Percentiles rank a stretch among this genome's conserved stretches.
phyloP scores from a whole-genome alignment of 2,888 invertebrate species.

The Kryphioiulus occultus region DNA sequence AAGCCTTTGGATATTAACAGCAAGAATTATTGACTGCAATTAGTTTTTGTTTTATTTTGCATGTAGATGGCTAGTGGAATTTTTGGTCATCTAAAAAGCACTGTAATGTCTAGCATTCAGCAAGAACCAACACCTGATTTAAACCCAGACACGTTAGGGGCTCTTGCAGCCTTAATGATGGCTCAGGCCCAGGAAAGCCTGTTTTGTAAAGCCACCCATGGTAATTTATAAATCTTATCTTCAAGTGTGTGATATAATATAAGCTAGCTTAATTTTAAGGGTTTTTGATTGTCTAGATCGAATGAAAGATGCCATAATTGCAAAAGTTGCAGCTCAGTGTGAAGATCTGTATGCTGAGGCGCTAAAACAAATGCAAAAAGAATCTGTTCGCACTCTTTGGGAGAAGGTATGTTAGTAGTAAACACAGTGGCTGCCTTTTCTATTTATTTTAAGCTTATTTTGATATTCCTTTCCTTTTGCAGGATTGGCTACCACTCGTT shows the following conservation, averaged over 20 bases:
- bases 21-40: not conserved
- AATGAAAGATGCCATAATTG: constrained; percentile 93
- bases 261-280: not conserved
- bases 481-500: constrained; percentile 70
- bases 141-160: constrained; percentile 86
- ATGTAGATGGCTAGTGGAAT: constrained; percentile 86
- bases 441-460: not conserved
- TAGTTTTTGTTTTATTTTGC: not conserved
- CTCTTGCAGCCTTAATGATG: constrained; percentile 87
- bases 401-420: constrained; percentile 73
- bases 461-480: constrained; percentile 49
- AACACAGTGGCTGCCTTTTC: not conserved
- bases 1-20: not conserved
- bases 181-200: constrained; percentile 99
- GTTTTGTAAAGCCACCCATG: constrained; percentile 81
- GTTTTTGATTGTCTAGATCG: constrained; percentile 70
- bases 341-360: constrained; percentile 95
- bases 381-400: constrained; percentile 82
- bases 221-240: constrained; percentile 57
- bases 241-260: not conserved
- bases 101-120: constrained; percentile 76
- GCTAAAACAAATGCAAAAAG: constrained; percentile 83
- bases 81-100: constrained; percentile 79
- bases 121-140: constrained; percentile 97
- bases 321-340: constrained; percentile 89